Conservation (phyloP, 2,113 vertebrate species). For the Ursus arctos region DNA sequence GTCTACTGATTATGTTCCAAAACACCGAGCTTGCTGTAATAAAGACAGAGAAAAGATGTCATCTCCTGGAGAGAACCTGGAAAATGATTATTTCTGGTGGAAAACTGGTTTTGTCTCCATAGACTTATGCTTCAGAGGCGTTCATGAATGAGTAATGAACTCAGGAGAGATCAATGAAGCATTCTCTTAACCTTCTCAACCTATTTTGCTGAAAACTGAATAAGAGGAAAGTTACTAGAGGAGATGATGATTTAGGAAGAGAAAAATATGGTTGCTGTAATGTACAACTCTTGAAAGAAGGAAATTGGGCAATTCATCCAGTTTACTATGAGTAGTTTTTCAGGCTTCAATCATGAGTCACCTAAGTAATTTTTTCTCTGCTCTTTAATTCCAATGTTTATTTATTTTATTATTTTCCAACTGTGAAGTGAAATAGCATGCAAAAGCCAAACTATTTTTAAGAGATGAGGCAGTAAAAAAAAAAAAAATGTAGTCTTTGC, state of each 20-base stretch:
- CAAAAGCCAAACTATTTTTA: conserved; percentile 67
- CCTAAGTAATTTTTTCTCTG: conserved; percentile 71
- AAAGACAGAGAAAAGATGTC: conserved; percentile 80
- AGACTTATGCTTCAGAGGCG: conserved; percentile 75
- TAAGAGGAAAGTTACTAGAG: conserved; percentile 18
- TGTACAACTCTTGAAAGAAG: conserved; percentile 64
- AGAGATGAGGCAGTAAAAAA: conserved; percentile 17
- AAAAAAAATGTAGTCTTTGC: conserved; percentile 50
- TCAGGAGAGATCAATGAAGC: conserved; percentile 76
- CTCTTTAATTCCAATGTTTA: conserved; percentile 62
- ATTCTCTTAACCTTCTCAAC: conserved; percentile 77
- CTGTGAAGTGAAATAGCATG: conserved; percentile 66
- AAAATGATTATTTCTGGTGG: conserved; percentile 81
- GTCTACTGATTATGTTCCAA: conserved; percentile 81
- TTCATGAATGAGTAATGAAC: conserved; percentile 83
- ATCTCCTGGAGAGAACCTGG: conserved; percentile 78
- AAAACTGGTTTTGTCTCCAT: conserved; percentile 84
- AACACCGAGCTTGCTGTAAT: conserved; percentile 75
- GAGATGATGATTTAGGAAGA: conserved; percentile 51
- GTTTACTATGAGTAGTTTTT: conserved; percentile 80
- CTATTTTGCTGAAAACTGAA: conserved; percentile 53
- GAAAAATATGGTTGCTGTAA: conserved; percentile 66
- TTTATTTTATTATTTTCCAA: conserved; percentile 78
- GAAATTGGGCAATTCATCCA: conserved; percentile 78
- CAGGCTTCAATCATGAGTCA: conserved; percentile 72